Evolutionary conservation across 1,140 invertebrate genomes (phyloP), one percentile per base, ranked within the genome.

Genomic region (Tetramorium alpestre): DNA sequence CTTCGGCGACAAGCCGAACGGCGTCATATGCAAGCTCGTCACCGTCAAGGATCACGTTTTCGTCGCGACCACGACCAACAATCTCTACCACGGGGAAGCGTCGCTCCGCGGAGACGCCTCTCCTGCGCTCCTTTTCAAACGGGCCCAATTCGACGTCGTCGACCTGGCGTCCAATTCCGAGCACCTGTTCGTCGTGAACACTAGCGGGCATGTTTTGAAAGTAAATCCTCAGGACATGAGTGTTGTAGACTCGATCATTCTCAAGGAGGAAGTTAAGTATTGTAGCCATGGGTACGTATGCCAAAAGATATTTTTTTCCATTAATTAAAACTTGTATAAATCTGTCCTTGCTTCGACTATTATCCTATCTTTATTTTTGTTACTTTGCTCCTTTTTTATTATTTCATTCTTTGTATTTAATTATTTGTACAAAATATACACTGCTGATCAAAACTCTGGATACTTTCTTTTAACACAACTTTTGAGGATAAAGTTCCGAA

Each of bases 121-220:
- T 16, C 78, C 87, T 16, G 87, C 28, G 38, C 56, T 92, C 56
- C 69, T 84, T 41, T 89, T 95, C 41, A 93, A 91, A 70, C 92
- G 88, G 49, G 89, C 92, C 49, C 89, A 92, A 47, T 91, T 93
- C 54, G 89, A 81, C 28, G 96, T 96, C 8, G 93, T 96, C 77
- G 97, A 97, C 94, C 96, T 97, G 92, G 96, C 96, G 81, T 96
- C 95, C 89, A 96, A 96, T 92, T 96, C 96, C 89, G 93, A 96
- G 86, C 93, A 96, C 88, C 93, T 97, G 51, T 97, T 96, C 93
- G 95, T 97, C 77, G 96, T 97, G 81, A 96, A 96, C 93, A 94
- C 95, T 62, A 95, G 96, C 91, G 97, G 97, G 22, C 94, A 96
- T 70, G 95, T 97, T 13, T 96, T 96, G 87, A 96, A 96, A 94